Evolutionary conservation across 2,888 invertebrate species (phyloP).

Genomic region (Tipula lateralis): DNA sequence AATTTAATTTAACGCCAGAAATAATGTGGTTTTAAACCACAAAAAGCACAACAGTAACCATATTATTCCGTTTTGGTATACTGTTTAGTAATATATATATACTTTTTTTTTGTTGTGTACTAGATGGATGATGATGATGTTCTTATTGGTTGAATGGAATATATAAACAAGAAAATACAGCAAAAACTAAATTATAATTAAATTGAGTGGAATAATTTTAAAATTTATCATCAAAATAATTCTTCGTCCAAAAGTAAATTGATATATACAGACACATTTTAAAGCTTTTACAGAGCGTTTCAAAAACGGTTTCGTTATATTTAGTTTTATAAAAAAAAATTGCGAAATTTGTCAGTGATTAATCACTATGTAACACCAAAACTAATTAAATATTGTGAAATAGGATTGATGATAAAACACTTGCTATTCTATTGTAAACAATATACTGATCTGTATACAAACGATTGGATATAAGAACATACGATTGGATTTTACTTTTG

Average conservation of each 20-base stretch:
- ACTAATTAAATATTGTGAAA: too few relatives aligned
- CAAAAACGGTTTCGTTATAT: not conserved
- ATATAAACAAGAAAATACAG: not conserved
- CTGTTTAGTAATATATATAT: not conserved
- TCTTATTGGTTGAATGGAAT: not conserved
- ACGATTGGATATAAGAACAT: too few relatives aligned
- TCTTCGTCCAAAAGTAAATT: not conserved
- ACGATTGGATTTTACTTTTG: too few relatives aligned
- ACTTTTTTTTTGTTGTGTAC: not conserved
- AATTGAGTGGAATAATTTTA: constrained; percentile 1
- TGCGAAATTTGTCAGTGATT: not conserved
- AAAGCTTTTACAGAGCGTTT: not conserved
- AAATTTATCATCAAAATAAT: not conserved
- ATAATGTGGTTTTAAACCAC: not conserved
- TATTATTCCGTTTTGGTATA: not conserved
- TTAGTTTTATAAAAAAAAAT: not conserved
- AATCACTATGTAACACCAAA: too few relatives aligned
- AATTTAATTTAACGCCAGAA: not conserved
- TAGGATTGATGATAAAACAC: too few relatives aligned
- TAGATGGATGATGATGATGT: not conserved
- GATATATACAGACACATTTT: not conserved
- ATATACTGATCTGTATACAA: too few relatives aligned
- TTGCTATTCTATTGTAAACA: too few relatives aligned
- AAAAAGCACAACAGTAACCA: not conserved
- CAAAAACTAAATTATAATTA: not conserved